A percentile compares a stretch with the other conserved stretches of the same genome.
phyloP scores from a whole-genome alignment of 2,113 vertebrate genomes.

The Callithrix jacchus region DNA sequence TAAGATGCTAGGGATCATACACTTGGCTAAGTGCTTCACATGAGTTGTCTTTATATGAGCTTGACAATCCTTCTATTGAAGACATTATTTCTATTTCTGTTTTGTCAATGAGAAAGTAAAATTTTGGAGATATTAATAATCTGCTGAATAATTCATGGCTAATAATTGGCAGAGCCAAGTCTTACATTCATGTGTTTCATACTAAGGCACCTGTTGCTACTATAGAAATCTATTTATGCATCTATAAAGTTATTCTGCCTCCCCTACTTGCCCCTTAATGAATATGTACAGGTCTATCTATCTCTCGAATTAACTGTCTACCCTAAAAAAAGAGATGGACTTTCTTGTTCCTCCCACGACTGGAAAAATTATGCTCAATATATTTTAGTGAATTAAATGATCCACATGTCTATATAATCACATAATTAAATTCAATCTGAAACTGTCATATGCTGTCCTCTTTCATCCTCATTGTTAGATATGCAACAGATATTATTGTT shows the following conservation, averaged over 20 bases:
- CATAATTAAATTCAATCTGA: neutral
- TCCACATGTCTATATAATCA: neutral
- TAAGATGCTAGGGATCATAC: neutral
- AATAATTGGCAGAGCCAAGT: neutral
- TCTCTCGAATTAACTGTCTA: neutral
- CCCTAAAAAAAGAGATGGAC: neutral
- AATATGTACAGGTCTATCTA: neutral
- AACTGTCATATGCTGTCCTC: neutral
- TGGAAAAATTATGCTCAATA: neutral
- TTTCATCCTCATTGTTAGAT: neutral
- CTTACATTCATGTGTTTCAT: neutral
- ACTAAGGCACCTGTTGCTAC: neutral
- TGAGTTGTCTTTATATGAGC: neutral
- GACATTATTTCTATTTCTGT: neutral
- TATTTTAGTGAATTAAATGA: neutral
- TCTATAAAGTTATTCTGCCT: neutral
- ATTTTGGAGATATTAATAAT: neutral
- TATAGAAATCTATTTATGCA: neutral
- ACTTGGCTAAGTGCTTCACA: neutral
- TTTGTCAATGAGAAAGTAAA: neutral
- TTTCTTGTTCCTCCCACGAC: neutral
- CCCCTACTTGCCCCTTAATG: neutral
- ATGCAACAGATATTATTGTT: neutral
- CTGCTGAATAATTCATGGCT: neutral
- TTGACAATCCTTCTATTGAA: neutral